These are phyloP conservation scores for Montipora capricornis DNA, from an alignment of 64 coral and sea anemone genomes.

Conservation along the genomic window DNA sequence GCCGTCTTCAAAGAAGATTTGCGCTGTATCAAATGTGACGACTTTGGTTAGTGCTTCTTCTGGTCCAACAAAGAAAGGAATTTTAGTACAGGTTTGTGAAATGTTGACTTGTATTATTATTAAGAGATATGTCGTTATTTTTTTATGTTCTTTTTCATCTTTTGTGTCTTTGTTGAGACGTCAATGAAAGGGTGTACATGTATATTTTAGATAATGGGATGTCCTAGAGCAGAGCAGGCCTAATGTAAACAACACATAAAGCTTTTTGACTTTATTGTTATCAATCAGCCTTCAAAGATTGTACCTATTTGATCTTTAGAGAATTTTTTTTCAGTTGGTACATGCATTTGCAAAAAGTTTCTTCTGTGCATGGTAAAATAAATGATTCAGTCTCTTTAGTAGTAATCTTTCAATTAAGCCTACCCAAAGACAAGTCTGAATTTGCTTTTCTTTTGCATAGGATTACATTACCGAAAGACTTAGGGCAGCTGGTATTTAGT, in stretches of 20 bases:
- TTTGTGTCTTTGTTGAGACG: not conserved
- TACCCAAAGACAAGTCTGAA: not conserved
- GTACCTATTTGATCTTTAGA: not conserved
- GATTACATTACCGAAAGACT: not conserved
- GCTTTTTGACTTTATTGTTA: slow-evolving; percentile 11
- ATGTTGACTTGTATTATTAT: not conserved
- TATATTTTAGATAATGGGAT: not conserved
- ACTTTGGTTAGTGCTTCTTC: slow-evolving; percentile 5
- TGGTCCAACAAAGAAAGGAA: slow-evolving; percentile 32
- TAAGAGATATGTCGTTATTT: not conserved
- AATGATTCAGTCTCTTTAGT: too few relatives aligned
- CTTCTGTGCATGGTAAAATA: too few relatives aligned
- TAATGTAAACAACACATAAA: slow-evolving; percentile 38
- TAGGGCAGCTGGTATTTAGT: not conserved
- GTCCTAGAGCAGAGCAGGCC: not conserved
- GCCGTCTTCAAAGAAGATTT: slow-evolving; percentile 47
- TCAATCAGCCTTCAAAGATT: not conserved
- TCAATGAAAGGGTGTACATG: not conserved
- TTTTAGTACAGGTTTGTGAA: slow-evolving; percentile 41
- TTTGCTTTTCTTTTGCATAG: not conserved
- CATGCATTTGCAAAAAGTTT: too few relatives aligned
- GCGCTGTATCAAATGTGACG: slow-evolving; percentile 22
- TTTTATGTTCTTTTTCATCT: not conserved
- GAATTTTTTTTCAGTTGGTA: not conserved
- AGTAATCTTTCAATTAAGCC: too few relatives aligned